Evolutionary conservation across 2,888 invertebrate genomes (phyloP).

Genomic region (Drosophila fulvimacula): DNA sequence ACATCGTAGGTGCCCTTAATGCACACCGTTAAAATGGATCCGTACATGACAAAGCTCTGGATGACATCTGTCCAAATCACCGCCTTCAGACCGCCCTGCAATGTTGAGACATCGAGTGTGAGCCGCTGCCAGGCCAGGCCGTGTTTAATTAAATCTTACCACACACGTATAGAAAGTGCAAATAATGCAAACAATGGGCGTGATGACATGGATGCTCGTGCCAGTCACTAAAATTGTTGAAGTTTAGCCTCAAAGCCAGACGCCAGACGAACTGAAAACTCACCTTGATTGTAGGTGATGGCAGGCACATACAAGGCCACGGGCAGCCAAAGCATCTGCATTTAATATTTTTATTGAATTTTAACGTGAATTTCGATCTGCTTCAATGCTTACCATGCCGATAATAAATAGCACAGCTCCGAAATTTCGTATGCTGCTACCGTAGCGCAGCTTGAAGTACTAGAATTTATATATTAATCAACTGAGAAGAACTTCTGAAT

Average conservation of each 20-base stretch:
- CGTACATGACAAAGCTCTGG: conserved; percentile 91
- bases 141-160: conserved; percentile 86
- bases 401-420: conserved; percentile 90
- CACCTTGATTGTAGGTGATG: conserved; percentile 91
- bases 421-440: conserved; percentile 89
- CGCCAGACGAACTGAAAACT: conserved; percentile 22
- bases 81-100: conserved; percentile 91
- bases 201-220: conserved; percentile 91
- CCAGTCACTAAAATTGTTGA: conserved; percentile 85
- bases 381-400: conserved; percentile 87
- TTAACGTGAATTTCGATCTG: not conserved
- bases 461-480: conserved; percentile 70
- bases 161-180: conserved; percentile 95
- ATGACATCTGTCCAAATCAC: conserved; percentile 94
- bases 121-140: not conserved
- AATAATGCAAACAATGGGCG: conserved; percentile 91
- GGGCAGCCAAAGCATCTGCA: conserved; percentile 82
- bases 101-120: not conserved
- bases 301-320: conserved; percentile 89
- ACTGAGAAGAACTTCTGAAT: not conserved
- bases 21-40: conserved; percentile 89
- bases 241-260: conserved; percentile 9
- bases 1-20: conserved; percentile 91
- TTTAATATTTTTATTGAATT: conserved; percentile 3
- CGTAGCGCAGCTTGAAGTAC: conserved; percentile 90